Base-by-base conservation (phyloP, 1,140 invertebrate species). In the Drosophila hydei region DNA sequence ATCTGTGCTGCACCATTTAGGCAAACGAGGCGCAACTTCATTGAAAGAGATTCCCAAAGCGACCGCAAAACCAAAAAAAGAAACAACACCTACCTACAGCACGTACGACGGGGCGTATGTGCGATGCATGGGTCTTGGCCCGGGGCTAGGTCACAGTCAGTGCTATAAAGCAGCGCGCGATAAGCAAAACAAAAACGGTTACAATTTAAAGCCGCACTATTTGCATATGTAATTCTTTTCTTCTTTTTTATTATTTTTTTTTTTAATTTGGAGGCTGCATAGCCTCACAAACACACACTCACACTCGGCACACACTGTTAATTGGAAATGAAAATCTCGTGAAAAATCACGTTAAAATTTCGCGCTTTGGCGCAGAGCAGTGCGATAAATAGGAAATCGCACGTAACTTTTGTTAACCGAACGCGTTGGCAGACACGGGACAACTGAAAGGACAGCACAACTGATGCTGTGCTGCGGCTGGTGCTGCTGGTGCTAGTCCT, bases 381-480 rank as follows among this genome's bases (percentile, higher is more conserved):
- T 40, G 38, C 47, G 43, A 63, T 25, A 50, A 45, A 1, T 40
- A 21, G 11, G 25, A 33, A 8, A 43, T 54, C 50, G 33, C n/a
- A 72, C 50, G 50, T 47, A 48, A 45, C 58, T 48, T 50, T 21
- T 36, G 60, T 52, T 59, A 71, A 90, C 81, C 89, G 89, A 75
- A 89, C 89, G 68, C 68, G 69, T 70, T 73, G 76, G 54, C 77
- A 79, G 85, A 84, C 85, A 88, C 89, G 85, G 84, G 72, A 75
- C 48, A 77, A 90, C 89, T 91, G 54, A 90, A 76, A 40, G 40
- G 33, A 55, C 48, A 43, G 25, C 55, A 73, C 23, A 43, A 43
- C 72, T 58, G 40, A 56, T 30, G 52, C 19, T 54, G 51, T 30
- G 52, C 19, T 54, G 51, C 62, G 55, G 42, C 48, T 52, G 60